Conservation (phyloP, 1,140 invertebrate species). For the Drosophila baimaii region DNA sequence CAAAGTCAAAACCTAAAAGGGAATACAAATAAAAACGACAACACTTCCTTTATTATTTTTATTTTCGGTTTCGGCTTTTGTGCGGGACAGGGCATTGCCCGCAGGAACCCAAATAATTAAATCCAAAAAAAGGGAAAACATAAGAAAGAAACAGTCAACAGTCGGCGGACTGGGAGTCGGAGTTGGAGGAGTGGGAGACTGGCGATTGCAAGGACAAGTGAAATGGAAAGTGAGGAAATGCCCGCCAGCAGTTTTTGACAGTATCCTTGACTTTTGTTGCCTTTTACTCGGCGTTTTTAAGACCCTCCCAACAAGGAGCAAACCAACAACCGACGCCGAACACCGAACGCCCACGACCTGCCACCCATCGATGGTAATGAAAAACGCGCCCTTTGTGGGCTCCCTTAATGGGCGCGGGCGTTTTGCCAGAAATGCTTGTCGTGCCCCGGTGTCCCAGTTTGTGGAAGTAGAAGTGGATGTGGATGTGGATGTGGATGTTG, state of each 20-base stretch:
- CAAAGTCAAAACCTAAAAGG: conserved; percentile 27
- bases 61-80: conserved; percentile 14
- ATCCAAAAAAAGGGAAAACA: conserved; percentile 29
- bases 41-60: conserved; percentile 49
- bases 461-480: conserved; percentile 36
- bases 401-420: conserved; percentile 72
- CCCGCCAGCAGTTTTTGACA: conserved; percentile 69
- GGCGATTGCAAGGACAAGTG: conserved; percentile 58
- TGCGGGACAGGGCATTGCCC: conserved; percentile 40
- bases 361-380: conserved; percentile 69
- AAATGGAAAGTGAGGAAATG: conserved; percentile 75
- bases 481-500: conserved; percentile 42
- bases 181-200: neutral
- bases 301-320: conserved; percentile 29
- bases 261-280: conserved; percentile 81
- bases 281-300: conserved; percentile 69
- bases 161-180: conserved; percentile 13
- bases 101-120: conserved; percentile 52
- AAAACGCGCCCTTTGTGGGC: conserved; percentile 76
- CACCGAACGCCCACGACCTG: conserved; percentile 1
- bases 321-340: neutral
- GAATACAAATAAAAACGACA: conserved; percentile 49
- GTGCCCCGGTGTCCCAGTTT: conserved; percentile 65
- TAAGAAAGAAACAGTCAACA: conserved; percentile 43
- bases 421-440: conserved; percentile 76